Evolutionary conservation across 2,888 invertebrate genomes (phyloP).

Genomic region (Cerceris rybyensis): DNA sequence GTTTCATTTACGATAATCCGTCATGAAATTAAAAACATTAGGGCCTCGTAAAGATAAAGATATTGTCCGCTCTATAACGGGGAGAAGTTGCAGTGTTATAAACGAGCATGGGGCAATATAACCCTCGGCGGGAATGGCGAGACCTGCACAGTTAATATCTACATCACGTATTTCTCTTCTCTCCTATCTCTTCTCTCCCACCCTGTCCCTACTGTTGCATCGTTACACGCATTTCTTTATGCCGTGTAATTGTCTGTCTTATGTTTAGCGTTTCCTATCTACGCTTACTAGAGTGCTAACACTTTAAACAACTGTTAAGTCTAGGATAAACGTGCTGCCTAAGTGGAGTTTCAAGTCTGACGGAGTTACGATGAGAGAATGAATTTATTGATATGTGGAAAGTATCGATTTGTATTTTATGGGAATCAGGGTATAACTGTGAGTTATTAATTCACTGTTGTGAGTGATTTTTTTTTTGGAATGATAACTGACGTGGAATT

Average conservation of each 20-base stretch:
- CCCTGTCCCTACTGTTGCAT: slow-evolving; percentile 6
- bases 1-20: slow-evolving; percentile 73
- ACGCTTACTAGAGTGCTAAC: not conserved
- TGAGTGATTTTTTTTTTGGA: no score
- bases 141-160: slow-evolving; percentile 53
- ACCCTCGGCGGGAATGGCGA: slow-evolving; percentile 35
- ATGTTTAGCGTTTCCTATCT: slow-evolving; percentile 47
- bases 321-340: not conserved
- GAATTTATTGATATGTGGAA: no score
- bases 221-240: slow-evolving; percentile 45
- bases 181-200: slow-evolving; percentile 31
- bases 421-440: no score
- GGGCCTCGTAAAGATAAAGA: slow-evolving; percentile 75
- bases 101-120: slow-evolving; percentile 51
- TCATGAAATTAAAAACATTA: slow-evolving; percentile 77
- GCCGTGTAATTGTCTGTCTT: slow-evolving; percentile 51
- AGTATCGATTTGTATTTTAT: no score
- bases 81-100: slow-evolving; percentile 45
- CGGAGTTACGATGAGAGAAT: not conserved
- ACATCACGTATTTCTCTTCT: slow-evolving; percentile 60
- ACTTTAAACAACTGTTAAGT: not conserved
- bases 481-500: no score
- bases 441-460: no score
- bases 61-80: slow-evolving; percentile 62
- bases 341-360: not conserved